Evolutionary conservation across 92 coral and sea anemone species (phyloP).

Genomic region (Desmophyllum pertusum): DNA sequence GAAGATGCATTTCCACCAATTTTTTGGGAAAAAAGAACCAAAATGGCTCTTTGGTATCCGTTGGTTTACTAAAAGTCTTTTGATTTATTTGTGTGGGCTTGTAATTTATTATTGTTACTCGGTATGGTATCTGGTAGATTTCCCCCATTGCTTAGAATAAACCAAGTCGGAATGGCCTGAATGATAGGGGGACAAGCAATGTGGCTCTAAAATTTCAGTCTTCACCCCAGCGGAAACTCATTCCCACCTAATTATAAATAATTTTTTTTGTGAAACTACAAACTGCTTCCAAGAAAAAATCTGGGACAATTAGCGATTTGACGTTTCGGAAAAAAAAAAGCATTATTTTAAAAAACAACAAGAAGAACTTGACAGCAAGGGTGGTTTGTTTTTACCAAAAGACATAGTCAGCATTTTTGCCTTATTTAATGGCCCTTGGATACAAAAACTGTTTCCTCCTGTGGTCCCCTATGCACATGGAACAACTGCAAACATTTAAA

Average conservation of each 20-base stretch:
- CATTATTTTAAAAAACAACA: background rate
- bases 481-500: background rate
- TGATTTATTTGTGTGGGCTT: conserved; percentile 8
- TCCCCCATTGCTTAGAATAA: conserved; percentile 5
- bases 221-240: background rate
- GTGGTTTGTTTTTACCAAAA: too few relatives aligned
- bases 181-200: background rate
- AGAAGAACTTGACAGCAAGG: background rate
- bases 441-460: conserved; percentile 6
- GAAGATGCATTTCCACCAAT: background rate
- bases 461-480: background rate
- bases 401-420: background rate
- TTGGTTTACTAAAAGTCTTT: background rate
- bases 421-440: too few relatives aligned
- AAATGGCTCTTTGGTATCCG: background rate
- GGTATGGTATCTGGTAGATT: background rate
- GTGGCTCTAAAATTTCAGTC: conserved; percentile 5
- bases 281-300: background rate
- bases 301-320: background rate
- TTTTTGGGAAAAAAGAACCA: background rate
- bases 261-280: background rate
- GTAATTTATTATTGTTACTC: background rate
- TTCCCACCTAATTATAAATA: background rate
- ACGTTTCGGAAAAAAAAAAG: conserved; percentile 5
- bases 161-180: background rate